Percentiles rank a stretch among this genome's conserved stretches.
These are phyloP conservation scores for Girardinichthys multiradiatus DNA, from an alignment of 2,113 vertebrate genomes.

Conservation along the genomic window DNA sequence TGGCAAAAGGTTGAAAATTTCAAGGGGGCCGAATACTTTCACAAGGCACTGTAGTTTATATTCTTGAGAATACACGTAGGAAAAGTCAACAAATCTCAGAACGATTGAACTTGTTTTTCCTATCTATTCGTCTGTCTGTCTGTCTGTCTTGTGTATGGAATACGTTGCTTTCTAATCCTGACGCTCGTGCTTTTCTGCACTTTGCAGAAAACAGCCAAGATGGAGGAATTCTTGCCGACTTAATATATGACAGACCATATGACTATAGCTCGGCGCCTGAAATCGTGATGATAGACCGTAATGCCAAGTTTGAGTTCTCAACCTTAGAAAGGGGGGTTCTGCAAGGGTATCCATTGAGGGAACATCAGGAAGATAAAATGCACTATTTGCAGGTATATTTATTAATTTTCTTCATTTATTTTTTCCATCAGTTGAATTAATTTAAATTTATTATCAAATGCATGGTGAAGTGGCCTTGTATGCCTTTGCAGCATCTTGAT, in stretches of 20 bases:
- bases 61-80: conserved; percentile 39
- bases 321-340: conserved; percentile 87
- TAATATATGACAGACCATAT: conserved; percentile 86
- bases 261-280: conserved; percentile 86
- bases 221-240: conserved; percentile 84
- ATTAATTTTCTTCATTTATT: conserved; percentile 81
- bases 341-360: conserved; percentile 84
- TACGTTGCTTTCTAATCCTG: conserved; percentile 83
- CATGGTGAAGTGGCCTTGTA: conserved; percentile 73
- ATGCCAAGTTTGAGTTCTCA: conserved; percentile 89
- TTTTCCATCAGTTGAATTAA: conserved; percentile 69
- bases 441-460: conserved; percentile 72
- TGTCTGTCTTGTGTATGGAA: conserved; percentile 85
- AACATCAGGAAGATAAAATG: conserved; percentile 90
- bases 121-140: conserved; percentile 83
- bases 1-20: too few relatives aligned
- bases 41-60: conserved; percentile 14
- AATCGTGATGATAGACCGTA: conserved; percentile 86
- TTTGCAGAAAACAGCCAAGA: conserved; percentile 90
- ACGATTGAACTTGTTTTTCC: conserved; percentile 77
- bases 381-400: conserved; percentile 94
- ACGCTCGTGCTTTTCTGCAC: conserved; percentile 85
- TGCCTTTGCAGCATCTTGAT: conserved; percentile 51
- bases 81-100: conserved; percentile 57
- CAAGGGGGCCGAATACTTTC: too few relatives aligned